A percentile compares a stretch with the other conserved stretches of the same genome.
Evolutionary conservation across 2,797 vertebrate genomes (phyloP).

Genomic region (Lepus oiostolus): DNA sequence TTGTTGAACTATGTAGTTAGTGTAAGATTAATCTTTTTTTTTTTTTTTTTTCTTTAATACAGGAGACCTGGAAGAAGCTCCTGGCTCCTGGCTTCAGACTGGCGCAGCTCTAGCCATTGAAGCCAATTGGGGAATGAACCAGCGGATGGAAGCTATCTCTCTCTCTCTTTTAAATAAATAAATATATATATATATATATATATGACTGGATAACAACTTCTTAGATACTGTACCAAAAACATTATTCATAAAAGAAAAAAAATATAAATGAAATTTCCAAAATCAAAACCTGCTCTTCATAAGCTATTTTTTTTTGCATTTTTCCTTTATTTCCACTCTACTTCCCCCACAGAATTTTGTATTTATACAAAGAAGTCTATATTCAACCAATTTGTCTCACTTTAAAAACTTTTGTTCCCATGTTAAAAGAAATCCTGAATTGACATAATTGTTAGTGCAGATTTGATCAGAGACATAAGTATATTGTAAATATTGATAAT

Average conservation of each 20-base stretch:
- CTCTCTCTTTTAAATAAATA: too few relatives aligned
- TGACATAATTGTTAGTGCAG: neutral
- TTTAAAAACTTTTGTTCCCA: neutral
- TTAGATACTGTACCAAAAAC: neutral
- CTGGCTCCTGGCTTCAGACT: too few relatives aligned
- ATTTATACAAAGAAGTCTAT: slow-evolving; percentile 29
- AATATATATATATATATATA: too few relatives aligned
- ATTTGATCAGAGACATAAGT: slow-evolving; percentile 41
- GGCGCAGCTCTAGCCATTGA: too few relatives aligned
- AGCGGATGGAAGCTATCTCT: too few relatives aligned
- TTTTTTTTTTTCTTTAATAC: too few relatives aligned
- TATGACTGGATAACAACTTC: neutral
- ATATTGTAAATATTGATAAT: neutral
- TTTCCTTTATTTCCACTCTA: slow-evolving; percentile 26
- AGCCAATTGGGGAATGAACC: too few relatives aligned
- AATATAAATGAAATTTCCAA: neutral
- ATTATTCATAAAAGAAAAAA: too few relatives aligned
- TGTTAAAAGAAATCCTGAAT: slow-evolving; percentile 36
- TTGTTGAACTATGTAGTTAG: too few relatives aligned
- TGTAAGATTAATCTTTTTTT: too few relatives aligned
- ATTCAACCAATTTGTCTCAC: slow-evolving; percentile 30
- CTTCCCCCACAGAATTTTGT: neutral
- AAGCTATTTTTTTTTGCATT: neutral
- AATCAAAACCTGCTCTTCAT: neutral
- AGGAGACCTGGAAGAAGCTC: too few relatives aligned